These are phyloP conservation scores for Nipponacmea schrenckii DNA, from an alignment of 2,888 invertebrate species.

Conservation along the genomic window DNA sequence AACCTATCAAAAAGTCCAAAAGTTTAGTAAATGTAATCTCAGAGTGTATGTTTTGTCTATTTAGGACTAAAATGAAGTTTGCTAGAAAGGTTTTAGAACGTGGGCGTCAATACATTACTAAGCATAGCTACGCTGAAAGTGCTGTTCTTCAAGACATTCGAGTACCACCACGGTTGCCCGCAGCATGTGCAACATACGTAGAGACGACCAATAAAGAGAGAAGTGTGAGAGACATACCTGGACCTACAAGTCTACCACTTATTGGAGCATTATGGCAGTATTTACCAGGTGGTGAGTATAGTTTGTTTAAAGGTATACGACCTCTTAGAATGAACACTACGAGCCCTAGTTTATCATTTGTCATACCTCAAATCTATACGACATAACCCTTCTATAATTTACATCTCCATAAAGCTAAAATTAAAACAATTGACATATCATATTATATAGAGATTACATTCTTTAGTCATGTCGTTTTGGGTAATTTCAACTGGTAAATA, in stretches of 20 bases:
- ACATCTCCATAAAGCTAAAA: no score
- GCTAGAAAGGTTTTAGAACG: background rate
- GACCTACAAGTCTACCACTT: constrained; percentile 19
- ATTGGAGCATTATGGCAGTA: constrained; percentile 26
- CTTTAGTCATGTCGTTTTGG: no score
- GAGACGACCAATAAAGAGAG: background rate
- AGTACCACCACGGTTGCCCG: background rate
- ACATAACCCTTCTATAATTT: no score
- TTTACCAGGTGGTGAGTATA: constrained; percentile 15
- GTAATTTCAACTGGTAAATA: no score
- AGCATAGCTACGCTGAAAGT: background rate
- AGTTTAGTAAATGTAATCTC: no score
- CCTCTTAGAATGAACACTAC: no score
- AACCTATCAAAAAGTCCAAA: no score
- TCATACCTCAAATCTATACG: no score
- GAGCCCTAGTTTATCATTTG: no score
- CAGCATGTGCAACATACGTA: background rate
- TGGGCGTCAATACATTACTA: background rate
- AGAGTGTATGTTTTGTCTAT: no score
- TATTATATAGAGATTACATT: no score
- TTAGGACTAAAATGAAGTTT: background rate
- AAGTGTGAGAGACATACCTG: constrained; percentile 15
- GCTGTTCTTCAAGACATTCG: background rate
- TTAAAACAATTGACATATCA: no score
- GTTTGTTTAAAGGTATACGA: background rate